Percentiles rank a stretch among this genome's conserved stretches.
phyloP scores from a whole-genome alignment of 2,113 vertebrate genomes.

The Chrysemys picta region DNA sequence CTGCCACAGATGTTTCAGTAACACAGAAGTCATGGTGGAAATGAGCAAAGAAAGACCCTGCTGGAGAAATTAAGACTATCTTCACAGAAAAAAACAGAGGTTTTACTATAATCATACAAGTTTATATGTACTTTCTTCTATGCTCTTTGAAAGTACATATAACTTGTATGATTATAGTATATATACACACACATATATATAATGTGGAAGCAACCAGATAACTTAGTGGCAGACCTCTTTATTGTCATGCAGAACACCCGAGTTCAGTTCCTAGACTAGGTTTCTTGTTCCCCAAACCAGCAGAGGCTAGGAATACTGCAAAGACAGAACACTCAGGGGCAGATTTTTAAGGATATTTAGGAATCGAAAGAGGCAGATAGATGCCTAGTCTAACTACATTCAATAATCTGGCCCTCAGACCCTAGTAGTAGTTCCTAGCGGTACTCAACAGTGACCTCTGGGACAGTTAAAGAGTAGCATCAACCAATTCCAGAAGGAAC shows the following conservation, averaged over 20 bases:
- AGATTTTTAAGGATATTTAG: constrained; percentile 20
- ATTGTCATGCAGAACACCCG: not conserved
- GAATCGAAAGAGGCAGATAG: not conserved
- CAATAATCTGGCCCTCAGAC: rapidly evolving
- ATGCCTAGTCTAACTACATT: not conserved
- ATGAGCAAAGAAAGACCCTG: constrained; percentile 52
- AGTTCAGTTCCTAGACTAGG: not conserved
- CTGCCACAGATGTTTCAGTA: not conserved
- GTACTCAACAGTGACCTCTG: rapidly evolving
- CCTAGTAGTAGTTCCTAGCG: not conserved
- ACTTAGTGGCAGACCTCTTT: not conserved
- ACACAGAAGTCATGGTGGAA: constrained; percentile 3
- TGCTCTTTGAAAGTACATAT: not conserved
- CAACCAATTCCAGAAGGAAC: not conserved
- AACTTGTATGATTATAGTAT: too few relatives aligned
- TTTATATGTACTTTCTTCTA: not conserved
- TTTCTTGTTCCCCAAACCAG: not conserved
- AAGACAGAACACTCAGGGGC: not conserved
- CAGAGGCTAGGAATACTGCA: not conserved
- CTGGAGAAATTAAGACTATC: constrained; percentile 58
- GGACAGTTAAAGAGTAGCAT: not conserved
- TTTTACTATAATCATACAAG: not conserved
- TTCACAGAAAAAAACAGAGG: constrained; percentile 41
- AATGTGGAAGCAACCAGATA: not conserved
- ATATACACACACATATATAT: too few relatives aligned